Evolutionary conservation across 2,797 vertebrate species (phyloP).

Genomic region (Urophycis tenuis): DNA sequence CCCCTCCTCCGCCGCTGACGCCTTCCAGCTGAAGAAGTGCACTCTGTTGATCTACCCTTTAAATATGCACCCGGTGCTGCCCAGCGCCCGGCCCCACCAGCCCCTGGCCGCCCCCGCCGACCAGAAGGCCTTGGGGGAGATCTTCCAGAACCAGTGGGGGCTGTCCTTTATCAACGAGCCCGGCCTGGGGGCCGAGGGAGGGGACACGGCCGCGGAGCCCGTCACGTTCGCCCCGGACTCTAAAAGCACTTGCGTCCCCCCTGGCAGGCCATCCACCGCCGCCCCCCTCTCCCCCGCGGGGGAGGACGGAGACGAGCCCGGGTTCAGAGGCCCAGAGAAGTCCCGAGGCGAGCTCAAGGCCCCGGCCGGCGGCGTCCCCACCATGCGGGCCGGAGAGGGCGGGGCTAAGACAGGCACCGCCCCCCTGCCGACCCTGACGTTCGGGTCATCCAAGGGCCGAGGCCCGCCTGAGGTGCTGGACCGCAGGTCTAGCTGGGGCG

Average conservation of each 20-base stretch:
- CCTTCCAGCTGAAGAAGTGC: slow-evolving; percentile 85
- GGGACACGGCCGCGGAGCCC: slow-evolving; percentile 61
- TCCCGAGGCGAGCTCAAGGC: slow-evolving; percentile 72
- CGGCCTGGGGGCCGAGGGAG: slow-evolving; percentile 63
- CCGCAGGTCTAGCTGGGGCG: slow-evolving; percentile 84
- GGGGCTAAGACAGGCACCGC: slow-evolving; percentile 78
- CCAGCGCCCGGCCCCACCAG: slow-evolving; percentile 75
- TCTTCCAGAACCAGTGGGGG: slow-evolving; percentile 99
- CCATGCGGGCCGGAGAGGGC: slow-evolving; percentile 78
- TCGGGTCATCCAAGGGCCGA: slow-evolving; percentile 85
- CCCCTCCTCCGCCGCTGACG: slow-evolving; percentile 68
- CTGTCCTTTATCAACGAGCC: slow-evolving; percentile 99
- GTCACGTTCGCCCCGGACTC: slow-evolving; percentile 79
- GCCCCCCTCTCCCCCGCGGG: slow-evolving; percentile 60
- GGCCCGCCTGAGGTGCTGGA: slow-evolving; percentile 82
- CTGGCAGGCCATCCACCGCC: slow-evolving; percentile 63
- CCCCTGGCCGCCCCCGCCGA: slow-evolving; percentile 77
- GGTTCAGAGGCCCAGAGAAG: slow-evolving; percentile 74
- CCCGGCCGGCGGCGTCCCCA: slow-evolving; percentile 74
- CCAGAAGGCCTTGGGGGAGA: slow-evolving; percentile 96
- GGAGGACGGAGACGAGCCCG: slow-evolving; percentile 75
- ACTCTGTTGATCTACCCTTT: slow-evolving; percentile 95
- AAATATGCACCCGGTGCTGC: slow-evolving; percentile 97
- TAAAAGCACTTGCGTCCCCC: slow-evolving; percentile 84
- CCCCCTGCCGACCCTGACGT: slow-evolving; percentile 81